phyloP scores from a whole-genome alignment of 2,113 vertebrate genomes.

The Oostethus manadensis region DNA sequence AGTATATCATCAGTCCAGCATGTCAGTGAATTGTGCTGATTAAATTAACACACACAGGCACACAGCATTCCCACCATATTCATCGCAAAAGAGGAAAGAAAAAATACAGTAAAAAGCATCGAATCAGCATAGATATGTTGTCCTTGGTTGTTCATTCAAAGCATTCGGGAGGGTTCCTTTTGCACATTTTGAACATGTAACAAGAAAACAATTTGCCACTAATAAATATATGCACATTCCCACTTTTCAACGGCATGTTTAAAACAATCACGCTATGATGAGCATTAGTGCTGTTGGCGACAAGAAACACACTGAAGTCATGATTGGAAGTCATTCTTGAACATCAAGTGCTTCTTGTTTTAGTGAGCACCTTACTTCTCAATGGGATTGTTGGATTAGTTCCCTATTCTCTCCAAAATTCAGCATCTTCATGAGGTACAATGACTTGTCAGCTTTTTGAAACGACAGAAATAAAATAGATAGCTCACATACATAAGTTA shows the following conservation, averaged over 20 bases:
- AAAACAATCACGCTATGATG: conserved; percentile 41
- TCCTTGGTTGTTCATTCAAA: conserved; percentile 75
- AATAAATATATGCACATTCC: conserved; percentile 95
- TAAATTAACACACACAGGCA: conserved; percentile 99
- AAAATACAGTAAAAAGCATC: conserved; percentile 90
- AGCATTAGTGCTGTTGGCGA: conserved; percentile 3
- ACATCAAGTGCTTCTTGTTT: conserved; percentile 58
- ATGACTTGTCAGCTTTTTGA: conserved; percentile 83
- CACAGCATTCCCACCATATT: conserved; percentile 94
- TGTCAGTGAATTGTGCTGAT: conserved; percentile 99
- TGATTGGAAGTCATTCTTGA: conserved; percentile 32
- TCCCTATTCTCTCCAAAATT: conserved; percentile 70
- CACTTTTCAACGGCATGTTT: conserved; percentile 78
- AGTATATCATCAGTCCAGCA: conserved; percentile 98
- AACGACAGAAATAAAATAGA: conserved; percentile 72
- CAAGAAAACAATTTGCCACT: conserved; percentile 73
- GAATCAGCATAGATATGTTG: conserved; percentile 85
- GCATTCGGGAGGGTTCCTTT: conserved; percentile 78
- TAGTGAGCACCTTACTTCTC: conserved; percentile 42
- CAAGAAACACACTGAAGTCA: conserved; percentile 20
- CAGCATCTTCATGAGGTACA: conserved; percentile 86
- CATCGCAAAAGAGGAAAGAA: conserved; percentile 85
- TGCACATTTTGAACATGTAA: conserved; percentile 66
- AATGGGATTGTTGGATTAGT: conserved; percentile 48
- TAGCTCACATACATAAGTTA: conserved; percentile 93